Evolutionary conservation across 2,888 invertebrate genomes (phyloP), one percentile per base, ranked within the genome.

Genomic region (Trichopoda pennipes): DNA sequence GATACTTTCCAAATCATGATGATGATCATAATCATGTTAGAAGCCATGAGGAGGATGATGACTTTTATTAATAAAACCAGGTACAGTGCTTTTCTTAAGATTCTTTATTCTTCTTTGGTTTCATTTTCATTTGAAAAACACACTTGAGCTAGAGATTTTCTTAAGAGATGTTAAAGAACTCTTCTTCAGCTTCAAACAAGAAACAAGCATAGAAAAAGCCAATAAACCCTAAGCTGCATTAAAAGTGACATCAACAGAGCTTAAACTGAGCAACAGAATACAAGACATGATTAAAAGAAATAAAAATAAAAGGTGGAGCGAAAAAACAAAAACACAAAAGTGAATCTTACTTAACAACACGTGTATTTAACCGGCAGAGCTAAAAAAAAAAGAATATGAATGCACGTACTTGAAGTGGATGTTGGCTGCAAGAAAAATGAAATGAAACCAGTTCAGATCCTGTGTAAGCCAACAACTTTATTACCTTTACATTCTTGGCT

Each of bases 301-400:
- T 16, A n/a, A 3, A 63, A 21, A 82, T n/a, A 86, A 84, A 81
- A 58, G n/a, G 14, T 17, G 2, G 7, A 6, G 28, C n/a, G n/a
- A n/a, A 17, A 47, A 61, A 53, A 44, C n/a, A 84, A 84, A 72
- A 83, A 80, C 85, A 77, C 86, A 88, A 88, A 88, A 88, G 88
- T 88, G 88, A 88, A 88, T 88, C 88, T 88, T 87, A 86, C 85
- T 87, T 86, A 80, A 75, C 55, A 79, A 79, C 82, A 82, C 82
- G 82, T 82, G 82, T 79, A 53, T 64, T 68, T 49, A n/a, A 12
- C 38, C 32, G 28, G 17, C 47, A 53, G 51, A 32, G 47, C 47
- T 58, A 44, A 56, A 56, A n/a, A n/a, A n/a, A n/a, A n/a, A n/a
- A n/a, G n/a, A n/a, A 74, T 68, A 38, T 60, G 12, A 23, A 38